Conservation (phyloP, 2,797 vertebrate species). For the Paramormyrops hopkinsi region DNA sequence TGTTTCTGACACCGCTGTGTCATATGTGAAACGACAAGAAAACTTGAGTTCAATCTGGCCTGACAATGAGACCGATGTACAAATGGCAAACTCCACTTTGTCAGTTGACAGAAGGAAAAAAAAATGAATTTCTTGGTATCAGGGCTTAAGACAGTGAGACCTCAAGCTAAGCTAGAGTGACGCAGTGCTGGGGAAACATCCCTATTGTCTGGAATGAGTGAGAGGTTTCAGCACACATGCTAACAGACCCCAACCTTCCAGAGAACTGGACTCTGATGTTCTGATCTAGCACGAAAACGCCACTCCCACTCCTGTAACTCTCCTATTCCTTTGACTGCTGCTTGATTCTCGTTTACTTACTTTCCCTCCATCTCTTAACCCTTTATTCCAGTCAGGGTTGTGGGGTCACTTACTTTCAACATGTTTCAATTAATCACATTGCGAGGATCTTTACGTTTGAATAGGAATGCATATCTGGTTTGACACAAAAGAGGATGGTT, state of each 20-base stretch:
- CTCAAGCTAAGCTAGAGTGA: neutral
- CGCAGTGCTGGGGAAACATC: neutral
- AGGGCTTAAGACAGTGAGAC: neutral
- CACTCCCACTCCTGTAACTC: neutral
- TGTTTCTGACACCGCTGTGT: neutral
- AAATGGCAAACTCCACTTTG: neutral
- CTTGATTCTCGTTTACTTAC: neutral
- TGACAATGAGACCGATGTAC: neutral
- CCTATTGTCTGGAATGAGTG: neutral
- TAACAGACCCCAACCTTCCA: neutral
- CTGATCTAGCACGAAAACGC: neutral
- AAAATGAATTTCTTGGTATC: neutral
- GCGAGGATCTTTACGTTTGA: neutral
- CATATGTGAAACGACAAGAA: neutral
- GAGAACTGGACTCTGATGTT: neutral
- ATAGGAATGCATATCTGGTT: neutral
- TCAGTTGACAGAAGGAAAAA: neutral
- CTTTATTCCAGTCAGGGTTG: neutral
- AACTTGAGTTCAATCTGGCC: neutral
- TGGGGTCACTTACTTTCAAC: neutral
- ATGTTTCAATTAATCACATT: neutral
- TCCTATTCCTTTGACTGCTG: neutral
- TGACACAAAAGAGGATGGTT: neutral
- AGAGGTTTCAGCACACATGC: neutral
- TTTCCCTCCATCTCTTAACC: neutral